A percentile compares a stretch with the other conserved stretches of the same genome.
Conservation (phyloP, 2,888 invertebrate genomes). For the Tetramorium bicarinatum region DNA sequence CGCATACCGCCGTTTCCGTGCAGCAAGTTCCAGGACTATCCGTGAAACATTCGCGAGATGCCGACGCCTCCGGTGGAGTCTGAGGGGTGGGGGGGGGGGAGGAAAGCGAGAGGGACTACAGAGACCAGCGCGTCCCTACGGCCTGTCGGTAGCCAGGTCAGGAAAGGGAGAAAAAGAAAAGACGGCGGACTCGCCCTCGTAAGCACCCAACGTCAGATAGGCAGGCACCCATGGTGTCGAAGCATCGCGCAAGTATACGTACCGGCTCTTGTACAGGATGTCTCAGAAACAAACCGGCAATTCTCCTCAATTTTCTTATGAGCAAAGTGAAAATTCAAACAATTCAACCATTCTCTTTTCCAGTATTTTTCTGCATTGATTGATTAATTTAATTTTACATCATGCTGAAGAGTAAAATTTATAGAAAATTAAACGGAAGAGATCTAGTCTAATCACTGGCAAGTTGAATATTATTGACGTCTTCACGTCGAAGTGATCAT, state of each 20-base stretch:
- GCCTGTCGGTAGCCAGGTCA: conserved; percentile 72
- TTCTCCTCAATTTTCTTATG: not conserved
- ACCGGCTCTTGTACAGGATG: conserved; percentile 38
- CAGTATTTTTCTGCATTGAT: not conserved
- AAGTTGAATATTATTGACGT: not conserved
- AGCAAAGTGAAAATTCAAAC: not conserved
- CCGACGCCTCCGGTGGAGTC: conserved; percentile 61
- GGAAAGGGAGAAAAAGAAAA: conserved; percentile 67
- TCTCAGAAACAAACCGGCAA: not conserved
- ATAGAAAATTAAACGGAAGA: not conserved
- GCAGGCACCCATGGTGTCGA: conserved; percentile 76
- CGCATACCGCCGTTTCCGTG: conserved; percentile 47
- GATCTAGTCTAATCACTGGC: not conserved
- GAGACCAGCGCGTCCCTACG: conserved; percentile 57
- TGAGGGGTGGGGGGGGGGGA: too few relatives aligned
- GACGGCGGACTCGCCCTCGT: conserved; percentile 71
- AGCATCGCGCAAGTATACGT: conserved; percentile 71
- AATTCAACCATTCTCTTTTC: not conserved
- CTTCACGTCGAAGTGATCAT: conserved; percentile 1
- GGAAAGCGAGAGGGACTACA: conserved; percentile 6
- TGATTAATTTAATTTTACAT: not conserved
- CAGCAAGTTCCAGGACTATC: conserved; percentile 49
- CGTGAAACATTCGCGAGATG: conserved; percentile 71
- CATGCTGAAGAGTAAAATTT: not conserved
- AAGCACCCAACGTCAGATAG: conserved; percentile 78